These are phyloP conservation scores for Dasyprocta punctata DNA, from an alignment of 2,113 vertebrate species.

Conservation along the genomic window DNA sequence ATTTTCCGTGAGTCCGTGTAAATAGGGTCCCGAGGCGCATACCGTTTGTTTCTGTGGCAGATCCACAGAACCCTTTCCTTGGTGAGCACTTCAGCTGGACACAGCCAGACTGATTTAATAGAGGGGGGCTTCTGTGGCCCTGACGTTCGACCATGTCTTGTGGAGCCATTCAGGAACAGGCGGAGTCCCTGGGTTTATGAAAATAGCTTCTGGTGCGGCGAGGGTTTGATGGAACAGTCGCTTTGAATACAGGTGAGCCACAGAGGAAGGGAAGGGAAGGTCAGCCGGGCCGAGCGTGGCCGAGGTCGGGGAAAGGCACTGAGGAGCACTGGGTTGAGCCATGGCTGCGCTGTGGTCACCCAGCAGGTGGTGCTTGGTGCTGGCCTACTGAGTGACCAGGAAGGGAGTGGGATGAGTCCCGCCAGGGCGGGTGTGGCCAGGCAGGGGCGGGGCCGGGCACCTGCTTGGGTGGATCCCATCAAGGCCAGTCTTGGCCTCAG, in stretches of 20 bases:
- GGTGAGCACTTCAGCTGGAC: not conserved
- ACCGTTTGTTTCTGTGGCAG: not conserved
- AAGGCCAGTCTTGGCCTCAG: fast-evolving
- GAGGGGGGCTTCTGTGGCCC: not conserved
- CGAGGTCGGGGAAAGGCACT: not conserved
- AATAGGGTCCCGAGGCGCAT: not conserved
- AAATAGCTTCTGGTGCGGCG: not conserved
- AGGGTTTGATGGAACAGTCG: not conserved
- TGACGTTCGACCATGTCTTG: not conserved
- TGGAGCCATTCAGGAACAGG: not conserved
- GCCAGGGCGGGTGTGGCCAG: not conserved
- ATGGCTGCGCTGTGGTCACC: not conserved
- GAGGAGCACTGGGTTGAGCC: not conserved
- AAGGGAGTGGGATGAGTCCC: not conserved
- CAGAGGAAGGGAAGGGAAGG: not conserved
- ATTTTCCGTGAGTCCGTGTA: not conserved
- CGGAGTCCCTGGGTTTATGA: not conserved
- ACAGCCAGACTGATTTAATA: not conserved
- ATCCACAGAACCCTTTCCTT: not conserved
- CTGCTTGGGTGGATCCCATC: not conserved
- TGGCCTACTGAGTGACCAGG: not conserved
- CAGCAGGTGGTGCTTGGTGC: not conserved
- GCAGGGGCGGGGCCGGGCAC: too few relatives aligned
- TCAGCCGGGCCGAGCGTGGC: not conserved
- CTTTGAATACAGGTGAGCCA: not conserved